These are phyloP conservation scores for Solenopsis fugax DNA, from an alignment of 1,140 invertebrate species.

Conservation along the genomic window DNA sequence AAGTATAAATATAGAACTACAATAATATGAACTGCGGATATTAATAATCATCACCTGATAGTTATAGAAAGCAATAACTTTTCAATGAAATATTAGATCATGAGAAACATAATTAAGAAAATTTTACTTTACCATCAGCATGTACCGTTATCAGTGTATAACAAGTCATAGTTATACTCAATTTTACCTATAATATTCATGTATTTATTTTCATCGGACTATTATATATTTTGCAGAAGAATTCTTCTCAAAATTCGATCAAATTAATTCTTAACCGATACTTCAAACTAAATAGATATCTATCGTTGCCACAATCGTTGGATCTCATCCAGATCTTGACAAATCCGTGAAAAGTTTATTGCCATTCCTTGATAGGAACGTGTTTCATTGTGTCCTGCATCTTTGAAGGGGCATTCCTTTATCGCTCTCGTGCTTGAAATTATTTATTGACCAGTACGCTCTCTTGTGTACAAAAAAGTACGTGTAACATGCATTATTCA, in stretches of 20 bases:
- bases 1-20: too few relatives aligned
- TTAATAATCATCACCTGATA: too few relatives aligned
- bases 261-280: constrained; percentile 8
- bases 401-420: constrained; percentile 62
- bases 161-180: not conserved
- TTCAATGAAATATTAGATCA: too few relatives aligned
- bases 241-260: not conserved
- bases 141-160: too few relatives aligned
- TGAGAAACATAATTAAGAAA: too few relatives aligned
- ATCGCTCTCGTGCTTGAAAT: constrained; percentile 71
- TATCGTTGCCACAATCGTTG: not conserved
- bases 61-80: too few relatives aligned
- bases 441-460: constrained; percentile 63
- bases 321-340: constrained; percentile 42
- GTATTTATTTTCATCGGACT: constrained; percentile 4
- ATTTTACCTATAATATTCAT: constrained; percentile 39
- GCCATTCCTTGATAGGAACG: constrained; percentile 24
- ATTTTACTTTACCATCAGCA: too few relatives aligned
- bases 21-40: too few relatives aligned
- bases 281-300: constrained; percentile 19
- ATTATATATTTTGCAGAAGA: not conserved
- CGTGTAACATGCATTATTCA: constrained; percentile 74
- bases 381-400: constrained; percentile 56
- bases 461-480: constrained; percentile 71
- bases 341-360: constrained; percentile 55